Evolutionary conservation across 1,140 invertebrate genomes (phyloP), one percentile per base, ranked within the genome.

Genomic region (Scaptomyza hsui): DNA sequence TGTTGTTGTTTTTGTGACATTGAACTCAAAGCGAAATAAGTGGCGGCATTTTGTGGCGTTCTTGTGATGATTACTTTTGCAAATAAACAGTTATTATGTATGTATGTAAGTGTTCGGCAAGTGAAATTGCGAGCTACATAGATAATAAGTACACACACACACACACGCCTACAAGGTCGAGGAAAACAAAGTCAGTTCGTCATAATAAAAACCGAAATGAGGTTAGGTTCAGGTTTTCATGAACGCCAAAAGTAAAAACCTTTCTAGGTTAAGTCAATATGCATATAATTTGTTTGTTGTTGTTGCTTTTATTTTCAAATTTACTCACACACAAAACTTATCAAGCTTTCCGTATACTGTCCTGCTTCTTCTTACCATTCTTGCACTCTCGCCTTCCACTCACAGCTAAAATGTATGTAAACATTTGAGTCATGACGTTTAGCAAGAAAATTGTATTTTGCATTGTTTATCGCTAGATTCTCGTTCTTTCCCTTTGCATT

Each of bases 391-490:
- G n/a, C 45, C 45, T n/a, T 6, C 19, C 45, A 29, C 49, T 63
- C 62, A 41, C 45, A 35, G 65, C 62, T 69, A 62, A 29, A 51
- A 21, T 47, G 45, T 67, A 55, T 51, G 26, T 51, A 51, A 44
- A 56, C 67, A 44, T 52, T 71, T 71, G 68, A 71, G 61, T 71
- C 68, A 71, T 71, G 53, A 57, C 51, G 53, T 55, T 65, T 57
- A 65, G 10, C 48, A 26, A 44, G 65, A 69, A 69, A 19, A 69
- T 55, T 42, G 9, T 42, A 62, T 45, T 67, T 44, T 52, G 53
- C 45, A 49, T 35, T 62, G 42, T 48, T 69, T 69, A 69, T 53
- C 65, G 49, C 56, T 32, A 42, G 21, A 26, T 61, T 61, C 19
- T 35, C 10, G 12, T 37, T 18, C 9, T 24, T 13, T 67, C 1